These are phyloP conservation scores for Philereme vetulata DNA, from an alignment of 2,888 invertebrate genomes.

Conservation along the genomic window DNA sequence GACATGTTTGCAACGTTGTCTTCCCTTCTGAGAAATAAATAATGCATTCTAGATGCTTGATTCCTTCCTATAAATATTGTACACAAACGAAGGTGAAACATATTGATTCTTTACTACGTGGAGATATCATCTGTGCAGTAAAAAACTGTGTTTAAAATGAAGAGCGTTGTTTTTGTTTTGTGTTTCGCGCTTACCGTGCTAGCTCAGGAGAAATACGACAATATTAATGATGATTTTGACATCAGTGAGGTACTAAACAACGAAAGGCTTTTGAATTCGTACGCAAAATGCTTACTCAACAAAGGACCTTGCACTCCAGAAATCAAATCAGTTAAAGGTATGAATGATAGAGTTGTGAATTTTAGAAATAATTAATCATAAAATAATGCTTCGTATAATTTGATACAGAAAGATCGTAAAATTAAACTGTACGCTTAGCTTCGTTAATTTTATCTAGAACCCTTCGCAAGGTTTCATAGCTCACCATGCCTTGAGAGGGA, in stretches of 20 bases:
- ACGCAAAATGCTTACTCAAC: slow-evolving; percentile 87
- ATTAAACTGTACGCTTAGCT: neutral
- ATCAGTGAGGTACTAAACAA: slow-evolving; percentile 86
- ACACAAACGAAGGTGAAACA: slow-evolving; percentile 32
- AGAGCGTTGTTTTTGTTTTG: slow-evolving; percentile 50
- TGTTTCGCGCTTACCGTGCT: slow-evolving; percentile 51
- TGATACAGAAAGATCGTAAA: neutral
- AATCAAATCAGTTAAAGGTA: slow-evolving; percentile 88
- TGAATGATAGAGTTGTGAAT: slow-evolving; percentile 38
- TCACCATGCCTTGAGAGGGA: slow-evolving; percentile 69
- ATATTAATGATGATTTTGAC: slow-evolving; percentile 86
- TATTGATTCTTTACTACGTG: slow-evolving; percentile 33
- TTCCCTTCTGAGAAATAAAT: slow-evolving; percentile 43
- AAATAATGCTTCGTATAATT: neutral
- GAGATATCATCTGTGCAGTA: slow-evolving; percentile 19
- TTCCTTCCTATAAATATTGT: slow-evolving; percentile 51
- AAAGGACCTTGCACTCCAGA: slow-evolving; percentile 88
- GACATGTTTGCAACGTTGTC: slow-evolving; percentile 46
- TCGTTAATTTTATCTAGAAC: slow-evolving; percentile 33
- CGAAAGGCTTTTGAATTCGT: slow-evolving; percentile 86
- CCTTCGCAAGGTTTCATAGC: slow-evolving; percentile 70
- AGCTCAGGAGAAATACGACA: slow-evolving; percentile 81
- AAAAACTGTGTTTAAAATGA: slow-evolving; percentile 48
- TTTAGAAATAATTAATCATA: neutral
- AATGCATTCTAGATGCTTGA: slow-evolving; percentile 32